Base-by-base conservation (phyloP, 2,888 invertebrate species). In the Microctonus hyperodae region DNA sequence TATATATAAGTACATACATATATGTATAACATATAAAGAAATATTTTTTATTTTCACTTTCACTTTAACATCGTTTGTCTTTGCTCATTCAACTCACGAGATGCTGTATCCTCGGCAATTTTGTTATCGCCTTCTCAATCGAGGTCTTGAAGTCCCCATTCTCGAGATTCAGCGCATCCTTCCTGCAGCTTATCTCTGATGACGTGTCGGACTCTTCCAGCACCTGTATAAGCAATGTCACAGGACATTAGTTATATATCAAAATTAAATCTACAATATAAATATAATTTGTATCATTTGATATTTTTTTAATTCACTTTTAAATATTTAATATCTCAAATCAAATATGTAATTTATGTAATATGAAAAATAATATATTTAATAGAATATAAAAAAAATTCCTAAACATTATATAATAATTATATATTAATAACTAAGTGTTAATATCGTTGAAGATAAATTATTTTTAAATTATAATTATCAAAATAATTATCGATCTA, bases 201-300 rank as follows among this genome's bases (percentile, higher is more conserved):
- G 86, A 86, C 74, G 86, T 85, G 74, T 86, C 86, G 44, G 86
- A 86, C 76, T 86, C 86, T 70, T 85, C 86, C 72, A 86, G 82
- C 78, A 86, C 84, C 85, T 86, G 77, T 67, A 75, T 73, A 71
- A 77, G 57, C 70, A 70, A 73, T 74, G 64, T 55, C 37, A 44
- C 44, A 44, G 20, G 37, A 69, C 68, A 64, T 72, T 69, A 74
- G 67, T 55, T 48, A 35, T 59, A 10, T 31, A 16, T 55, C 16
- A 25, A 44, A 44, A 44, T 44, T 16, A 20, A 44, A 44, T 44
- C 44, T 44, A 44, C 44, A 6, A 37, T 37, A 37, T 37, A n/a
- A 44, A 37, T 37, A 37, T 37, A n/a, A 35, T 11, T 35, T 35
- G 11, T 37, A 37, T 37, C 11, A 37, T n/a, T 37, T 37, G n/a